A percentile compares a stretch with the other conserved stretches of the same genome.
Evolutionary conservation across 1,140 invertebrate genomes (phyloP).

Genomic region (Nasonia vitripennis): DNA sequence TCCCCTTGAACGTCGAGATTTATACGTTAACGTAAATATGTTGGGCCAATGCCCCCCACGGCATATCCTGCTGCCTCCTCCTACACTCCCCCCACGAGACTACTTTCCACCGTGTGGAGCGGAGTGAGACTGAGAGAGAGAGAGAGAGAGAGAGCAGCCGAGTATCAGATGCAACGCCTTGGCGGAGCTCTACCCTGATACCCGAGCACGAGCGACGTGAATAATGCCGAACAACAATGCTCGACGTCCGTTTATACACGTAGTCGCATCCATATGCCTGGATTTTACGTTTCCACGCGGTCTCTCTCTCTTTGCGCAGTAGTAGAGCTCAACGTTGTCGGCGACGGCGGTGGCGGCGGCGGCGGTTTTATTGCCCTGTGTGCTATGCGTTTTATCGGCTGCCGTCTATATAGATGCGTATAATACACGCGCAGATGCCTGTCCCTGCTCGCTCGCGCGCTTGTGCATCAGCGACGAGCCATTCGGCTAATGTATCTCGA

Average conservation of each 20-base stretch:
- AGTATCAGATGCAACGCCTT: conserved; percentile 20
- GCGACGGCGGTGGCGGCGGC: not conserved
- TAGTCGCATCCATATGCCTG: not conserved
- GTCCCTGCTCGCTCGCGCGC: not conserved
- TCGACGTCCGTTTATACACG: conserved; percentile 19
- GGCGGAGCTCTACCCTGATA: not conserved
- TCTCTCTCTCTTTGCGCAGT: not conserved
- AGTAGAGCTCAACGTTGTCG: not conserved
- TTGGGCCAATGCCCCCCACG: conserved; percentile 56
- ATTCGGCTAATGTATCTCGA: not conserved
- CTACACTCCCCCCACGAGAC: conserved; percentile 46
- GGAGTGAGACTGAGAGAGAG: too few species aligned
- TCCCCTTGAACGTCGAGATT: conserved; percentile 61
- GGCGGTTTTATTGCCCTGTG: conserved; percentile 14
- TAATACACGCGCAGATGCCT: not conserved
- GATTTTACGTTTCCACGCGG: conserved; percentile 21
- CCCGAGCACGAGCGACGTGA: conserved; percentile 39
- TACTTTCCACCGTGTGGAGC: not conserved
- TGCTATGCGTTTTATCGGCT: conserved; percentile 37
- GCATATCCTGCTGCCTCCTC: conserved; percentile 50
- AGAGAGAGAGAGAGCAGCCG: not conserved
- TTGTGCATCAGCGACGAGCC: not conserved
- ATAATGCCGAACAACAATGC: conserved; percentile 46
- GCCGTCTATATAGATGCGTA: not conserved
- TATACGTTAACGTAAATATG: conserved; percentile 69